Percentiles rank a stretch among this genome's conserved stretches.
Conservation (phyloP, 2,113 vertebrate genomes). For the Oryzias javanicus region DNA sequence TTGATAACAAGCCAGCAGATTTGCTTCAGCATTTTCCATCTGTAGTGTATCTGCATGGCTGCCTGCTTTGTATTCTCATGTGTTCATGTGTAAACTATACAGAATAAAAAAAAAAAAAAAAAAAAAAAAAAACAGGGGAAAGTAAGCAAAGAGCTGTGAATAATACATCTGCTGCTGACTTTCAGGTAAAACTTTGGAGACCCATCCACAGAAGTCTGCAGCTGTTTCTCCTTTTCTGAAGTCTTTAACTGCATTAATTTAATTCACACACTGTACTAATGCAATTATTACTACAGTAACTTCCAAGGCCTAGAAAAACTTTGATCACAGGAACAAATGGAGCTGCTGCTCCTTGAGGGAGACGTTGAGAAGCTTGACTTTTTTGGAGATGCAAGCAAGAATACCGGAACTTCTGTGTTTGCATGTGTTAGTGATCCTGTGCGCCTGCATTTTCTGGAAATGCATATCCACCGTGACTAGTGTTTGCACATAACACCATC, state of each 20-base stretch:
- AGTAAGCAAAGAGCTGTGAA: slow-evolving; percentile 46
- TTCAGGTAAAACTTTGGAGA: slow-evolving; percentile 21
- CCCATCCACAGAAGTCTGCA: slow-evolving; percentile 15
- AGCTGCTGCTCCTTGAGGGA: slow-evolving; percentile 38
- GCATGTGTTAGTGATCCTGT: slow-evolving; percentile 11
- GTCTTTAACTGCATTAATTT: slow-evolving; percentile 55
- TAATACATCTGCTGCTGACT: slow-evolving; percentile 52
- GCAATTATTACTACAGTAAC: slow-evolving; percentile 67
- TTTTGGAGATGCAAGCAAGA: slow-evolving; percentile 9
- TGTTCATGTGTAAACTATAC: slow-evolving; percentile 29
- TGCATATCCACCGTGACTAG: slow-evolving; percentile 10
- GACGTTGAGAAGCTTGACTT: slow-evolving; percentile 29
- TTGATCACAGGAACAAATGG: slow-evolving; percentile 37
- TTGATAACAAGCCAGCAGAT: slow-evolving; percentile 31
- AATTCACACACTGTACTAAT: slow-evolving; percentile 70
- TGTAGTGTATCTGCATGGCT: slow-evolving; percentile 43
- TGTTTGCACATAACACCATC: slow-evolving; percentile 65
- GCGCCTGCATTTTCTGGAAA: slow-evolving; percentile 30
- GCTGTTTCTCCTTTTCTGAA: slow-evolving; percentile 31
- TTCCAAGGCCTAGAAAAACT: slow-evolving; percentile 55
- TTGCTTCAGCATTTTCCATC: slow-evolving; percentile 35
- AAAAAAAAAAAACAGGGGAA: slow-evolving; percentile 30
- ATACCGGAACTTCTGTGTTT: slow-evolving; percentile 14
- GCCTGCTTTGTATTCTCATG: slow-evolving; percentile 53
- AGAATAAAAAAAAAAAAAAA: slow-evolving; percentile 41